These are phyloP conservation scores for Agriotes lineatus DNA, from an alignment of 2,888 invertebrate genomes.

Conservation along the genomic window DNA sequence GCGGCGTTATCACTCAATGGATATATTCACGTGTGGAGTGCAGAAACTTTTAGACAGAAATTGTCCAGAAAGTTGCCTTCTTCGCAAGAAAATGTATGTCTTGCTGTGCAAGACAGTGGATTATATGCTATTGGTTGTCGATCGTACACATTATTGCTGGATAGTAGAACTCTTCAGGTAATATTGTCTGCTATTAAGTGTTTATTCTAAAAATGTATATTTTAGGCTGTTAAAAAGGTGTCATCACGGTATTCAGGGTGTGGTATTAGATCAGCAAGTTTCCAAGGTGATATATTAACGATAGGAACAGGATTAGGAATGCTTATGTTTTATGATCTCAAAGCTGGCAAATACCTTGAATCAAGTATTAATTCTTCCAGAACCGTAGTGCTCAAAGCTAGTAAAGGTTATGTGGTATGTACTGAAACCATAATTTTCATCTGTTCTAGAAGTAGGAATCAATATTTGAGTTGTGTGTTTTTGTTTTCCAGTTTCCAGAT, in stretches of 20 bases:
- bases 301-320: slow-evolving; percentile 94
- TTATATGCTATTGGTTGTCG: slow-evolving; percentile 95
- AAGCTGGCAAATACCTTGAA: slow-evolving; percentile 91
- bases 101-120: slow-evolving; percentile 87
- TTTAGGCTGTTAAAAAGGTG: slow-evolving; percentile 80
- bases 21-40: slow-evolving; percentile 94
- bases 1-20: slow-evolving; percentile 93
- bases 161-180: slow-evolving; percentile 87
- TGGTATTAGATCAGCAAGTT: slow-evolving; percentile 92
- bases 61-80: slow-evolving; percentile 88
- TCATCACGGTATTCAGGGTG: slow-evolving; percentile 90
- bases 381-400: slow-evolving; percentile 88
- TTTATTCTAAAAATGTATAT: too few species aligned
- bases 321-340: slow-evolving; percentile 93
- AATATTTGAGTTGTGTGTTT: too few species aligned
- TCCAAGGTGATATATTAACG: slow-evolving; percentile 90
- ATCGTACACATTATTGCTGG: slow-evolving; percentile 90
- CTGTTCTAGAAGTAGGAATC: too few species aligned
- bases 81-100: slow-evolving; percentile 93
- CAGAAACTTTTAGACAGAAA: slow-evolving; percentile 89
- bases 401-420: slow-evolving; percentile 89
- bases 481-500: slow-evolving; percentile 82
- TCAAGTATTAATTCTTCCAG: slow-evolving; percentile 90
- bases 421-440: too few species aligned
- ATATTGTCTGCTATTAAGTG: not conserved